Evolutionary conservation across 23 tunicate species (phyloP), one percentile per base, ranked within the genome.

Genomic region (Phallusia fumigata): DNA sequence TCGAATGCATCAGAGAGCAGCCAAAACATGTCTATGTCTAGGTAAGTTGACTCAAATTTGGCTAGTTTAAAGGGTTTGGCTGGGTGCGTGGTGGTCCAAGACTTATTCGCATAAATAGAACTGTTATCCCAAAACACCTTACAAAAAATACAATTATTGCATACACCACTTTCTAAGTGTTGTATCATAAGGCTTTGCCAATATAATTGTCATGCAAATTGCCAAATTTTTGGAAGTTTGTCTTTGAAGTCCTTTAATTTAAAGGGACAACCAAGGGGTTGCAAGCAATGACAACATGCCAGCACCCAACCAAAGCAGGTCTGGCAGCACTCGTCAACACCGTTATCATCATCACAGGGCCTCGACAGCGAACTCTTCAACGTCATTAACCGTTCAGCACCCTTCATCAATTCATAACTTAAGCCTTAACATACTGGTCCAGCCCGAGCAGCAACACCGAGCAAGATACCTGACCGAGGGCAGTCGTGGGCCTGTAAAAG

Each of bases 401-500:
- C 98, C 98, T 45, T 74, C 87, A 49, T 81, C 93, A 35, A 58
- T 82, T 40, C 32, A 33, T 52, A 81, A 73, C 8, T 94, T 49
- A 31, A 52, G 64, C 22, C 76, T 96, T 12, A 45, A 65, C 26
- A 91, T 96, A 40, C 21, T 91, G 35, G 78, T 51, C 34, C 99
- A 96, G 64, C 99, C 99, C 0, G 95, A 91, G 79, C 50, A 79
- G 22, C 99, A 96, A 35, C 99, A 96, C 86, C 32, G 99, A 26
- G 99, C 99, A 15, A 80, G 99, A 75, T 96, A 96, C 73, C 88
- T 85, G 31, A 87, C 99, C 24, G 99, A 96, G 65, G 99, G 99
- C 26, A 90, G 96, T 73, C 36, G 99, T 28, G 99, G 99, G 35
- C 96, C 99, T 36, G 99, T 96, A 0, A 96, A 96, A 58, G 99